Evolutionary conservation across 2,888 invertebrate species (phyloP), one percentile per base, ranked within the genome.

Genomic region (Dioctria linearis): DNA sequence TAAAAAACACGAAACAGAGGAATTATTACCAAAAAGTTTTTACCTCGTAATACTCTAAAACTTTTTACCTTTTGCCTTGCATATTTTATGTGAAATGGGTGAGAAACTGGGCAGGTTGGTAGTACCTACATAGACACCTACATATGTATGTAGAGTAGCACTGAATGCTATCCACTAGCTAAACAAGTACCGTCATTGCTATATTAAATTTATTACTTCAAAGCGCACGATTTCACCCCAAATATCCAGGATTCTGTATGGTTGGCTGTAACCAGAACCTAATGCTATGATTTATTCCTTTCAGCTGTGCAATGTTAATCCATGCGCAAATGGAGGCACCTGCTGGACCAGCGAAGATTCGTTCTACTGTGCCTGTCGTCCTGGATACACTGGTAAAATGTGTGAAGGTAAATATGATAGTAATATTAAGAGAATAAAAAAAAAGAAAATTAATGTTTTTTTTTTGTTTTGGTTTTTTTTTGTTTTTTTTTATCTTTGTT

Each of bases 341-440:
- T 94, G 94, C 87, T 94, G 94, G 94, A 93, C 92, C 85, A 94
- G 93, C 83, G 91, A 93, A 80, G 93, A 94, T 86, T 92, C 93
- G 5, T 95, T 93, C 89, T 93, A 93, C 87, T 96, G 96, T 87
- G 93, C 94, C 78, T 96, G 96, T 86, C 91, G 93, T 73, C 92
- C 94, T 8, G 95, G 95, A 5, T 96, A 93, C 86, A 93, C 93
- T 2, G 96, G 96, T 54, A 93, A 93, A 86, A 92, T 93, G 84
- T 96, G 96, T 87, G 94, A 95, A 91, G 93, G 94, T 93, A 88
- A 88, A 86, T 86, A 78, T 73, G 25, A 37, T 1, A 25, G 25
- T 25, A 25, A 25, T 25, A 25, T 25, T 25, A 2, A 25, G 25
- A 25, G 2, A 40, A 57, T 54, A 42, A 73, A 73, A 73, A 73